Base-by-base conservation (phyloP, 2,797 vertebrate species). In the Fistularia commersonii region DNA sequence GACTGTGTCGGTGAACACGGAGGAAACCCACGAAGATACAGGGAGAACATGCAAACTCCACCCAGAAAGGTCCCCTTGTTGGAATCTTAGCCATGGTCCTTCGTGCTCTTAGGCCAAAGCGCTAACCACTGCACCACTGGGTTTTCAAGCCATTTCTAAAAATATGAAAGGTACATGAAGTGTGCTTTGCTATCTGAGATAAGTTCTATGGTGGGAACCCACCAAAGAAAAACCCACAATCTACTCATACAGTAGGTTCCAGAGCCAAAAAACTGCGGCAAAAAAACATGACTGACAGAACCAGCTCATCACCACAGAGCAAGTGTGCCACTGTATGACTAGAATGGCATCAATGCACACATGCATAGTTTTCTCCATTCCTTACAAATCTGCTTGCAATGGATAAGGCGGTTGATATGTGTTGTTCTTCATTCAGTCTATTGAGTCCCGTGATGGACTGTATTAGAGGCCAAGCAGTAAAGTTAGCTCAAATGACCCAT, bases 171-270 rank as follows among this genome's bases (percentile, higher is more conserved):
- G 34, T 5, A 46, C 31, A 49, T 12, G 45, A 7, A 10, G 7
- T 36, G 1, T 53, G 45, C 39, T 1, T 23, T 37, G 34, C 2
- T 23, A 23, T 23, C 51, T 49, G 37, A n/a, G 43, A 32, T 33
- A 43, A 34, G 33, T 14, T 34, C 37, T 43, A 36, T 33, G 50
- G 39, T 45, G 10, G 41, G 33, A 23, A 62, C 38, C 13, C 37
- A 46, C 41, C 47, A 3, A 39, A 39, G 37, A 48, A 32, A 57
- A 56, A 61, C 31, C 54, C 46, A 48, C 47, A 66, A 46, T 15
- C 41, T 53, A 13, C 48, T 51, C 45, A 57, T 43, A 10, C 59
- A 70, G 32, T 11, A 11, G 13, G 34, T 51, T 13, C 13, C 11
- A 8, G 7, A 38, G 41, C 33, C 54, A 49, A 13, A 49, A 55